Evolutionary conservation across 2,113 vertebrate species (phyloP).

Genomic region (Melanotaenia duboulayi): DNA sequence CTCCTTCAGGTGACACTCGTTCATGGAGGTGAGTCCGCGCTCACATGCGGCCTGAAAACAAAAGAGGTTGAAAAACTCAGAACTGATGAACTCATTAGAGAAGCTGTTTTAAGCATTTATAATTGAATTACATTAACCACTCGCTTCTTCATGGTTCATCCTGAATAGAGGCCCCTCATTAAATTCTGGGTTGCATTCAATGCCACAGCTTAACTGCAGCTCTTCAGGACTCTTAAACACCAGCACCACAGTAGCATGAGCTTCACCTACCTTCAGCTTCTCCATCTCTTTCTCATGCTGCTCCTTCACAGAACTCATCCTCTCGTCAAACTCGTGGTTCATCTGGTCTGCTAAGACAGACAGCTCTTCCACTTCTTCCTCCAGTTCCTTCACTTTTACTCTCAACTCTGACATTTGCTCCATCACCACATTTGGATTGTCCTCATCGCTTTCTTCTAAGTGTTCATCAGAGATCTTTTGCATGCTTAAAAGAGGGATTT

Average conservation of each 20-base stretch:
- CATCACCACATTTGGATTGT: background rate
- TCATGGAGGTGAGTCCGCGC: conserved; percentile 63
- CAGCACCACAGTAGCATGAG: background rate
- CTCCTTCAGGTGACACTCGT: conserved; percentile 71
- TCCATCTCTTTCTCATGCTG: conserved; percentile 62
- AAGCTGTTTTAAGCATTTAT: too few relatives aligned
- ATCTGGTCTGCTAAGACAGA: background rate
- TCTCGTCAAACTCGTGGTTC: conserved; percentile 32
- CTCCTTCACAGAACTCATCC: conserved; percentile 24
- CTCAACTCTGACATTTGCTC: conserved; percentile 26
- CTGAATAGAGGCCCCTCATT: too few relatives aligned
- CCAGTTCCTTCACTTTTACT: conserved; percentile 57
- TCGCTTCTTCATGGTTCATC: too few relatives aligned
- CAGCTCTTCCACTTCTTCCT: conserved; percentile 65
- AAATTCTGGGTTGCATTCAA: too few relatives aligned
- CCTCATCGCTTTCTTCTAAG: background rate
- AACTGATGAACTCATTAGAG: too few relatives aligned
- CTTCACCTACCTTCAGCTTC: conserved; percentile 63
- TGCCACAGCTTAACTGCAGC: background rate
- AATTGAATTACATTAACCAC: too few relatives aligned
- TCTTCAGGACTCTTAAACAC: background rate
- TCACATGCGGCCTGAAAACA: conserved; percentile 65
- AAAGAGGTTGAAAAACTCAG: too few relatives aligned
- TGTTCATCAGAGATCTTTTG: conserved; percentile 12
- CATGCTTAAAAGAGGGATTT: background rate